These are phyloP conservation scores for Lamellibrachia satsuma DNA, from an alignment of 2,888 invertebrate genomes.

Conservation along the genomic window DNA sequence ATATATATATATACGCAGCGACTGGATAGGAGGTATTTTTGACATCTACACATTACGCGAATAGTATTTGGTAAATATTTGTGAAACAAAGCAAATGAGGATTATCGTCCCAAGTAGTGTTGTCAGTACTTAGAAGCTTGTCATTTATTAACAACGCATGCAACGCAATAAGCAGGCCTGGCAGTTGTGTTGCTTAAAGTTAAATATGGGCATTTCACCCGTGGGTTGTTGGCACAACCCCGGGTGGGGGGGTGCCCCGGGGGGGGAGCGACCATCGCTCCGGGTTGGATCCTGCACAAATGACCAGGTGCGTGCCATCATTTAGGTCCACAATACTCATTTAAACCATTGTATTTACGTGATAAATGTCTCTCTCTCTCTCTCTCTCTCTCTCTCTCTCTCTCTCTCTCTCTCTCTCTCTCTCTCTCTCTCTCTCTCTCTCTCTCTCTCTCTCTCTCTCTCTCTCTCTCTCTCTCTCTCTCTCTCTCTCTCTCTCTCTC, in stretches of 20 bases:
- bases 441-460: neutral
- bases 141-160: neutral
- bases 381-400: neutral
- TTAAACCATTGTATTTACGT: neutral
- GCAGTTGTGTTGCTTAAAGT: neutral
- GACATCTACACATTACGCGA: no score
- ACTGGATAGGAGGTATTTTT: no score
- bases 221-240: neutral
- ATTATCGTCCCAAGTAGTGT: no score
- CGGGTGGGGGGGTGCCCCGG: neutral
- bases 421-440: neutral
- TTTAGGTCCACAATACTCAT: neutral
- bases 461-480: neutral
- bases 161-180: neutral
- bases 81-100: no score
- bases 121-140: no score
- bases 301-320: neutral
- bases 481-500: neutral
- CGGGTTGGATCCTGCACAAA: neutral
- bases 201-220: neutral
- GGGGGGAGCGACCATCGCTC: neutral
- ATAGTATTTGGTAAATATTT: no score
- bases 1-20: no score
- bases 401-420: neutral
- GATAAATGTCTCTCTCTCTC: neutral